Percentiles rank a stretch among this genome's conserved stretches.
phyloP scores from a whole-genome alignment of 2,888 invertebrate species.

The Diarsia mendica region DNA sequence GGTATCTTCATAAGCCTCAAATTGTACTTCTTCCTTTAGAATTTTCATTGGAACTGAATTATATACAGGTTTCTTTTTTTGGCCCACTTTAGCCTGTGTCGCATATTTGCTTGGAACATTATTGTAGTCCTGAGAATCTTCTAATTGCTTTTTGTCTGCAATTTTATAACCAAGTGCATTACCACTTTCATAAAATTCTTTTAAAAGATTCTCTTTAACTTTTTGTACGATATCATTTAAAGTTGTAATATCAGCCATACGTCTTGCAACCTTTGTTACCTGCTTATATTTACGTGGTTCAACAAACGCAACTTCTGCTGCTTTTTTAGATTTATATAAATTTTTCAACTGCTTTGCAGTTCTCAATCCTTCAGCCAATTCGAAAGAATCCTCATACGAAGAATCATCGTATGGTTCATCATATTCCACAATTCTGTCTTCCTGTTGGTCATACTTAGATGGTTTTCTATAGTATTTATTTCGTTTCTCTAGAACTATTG shows the following conservation, averaged over 20 bases:
- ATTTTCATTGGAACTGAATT: constrained; percentile 7
- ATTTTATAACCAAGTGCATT: background rate
- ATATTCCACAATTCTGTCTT: constrained; percentile 4
- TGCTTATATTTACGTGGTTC: no score
- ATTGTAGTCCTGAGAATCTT: background rate
- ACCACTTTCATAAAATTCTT: background rate
- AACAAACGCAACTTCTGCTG: background rate
- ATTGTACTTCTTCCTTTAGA: constrained; percentile 8
- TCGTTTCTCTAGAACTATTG: constrained; percentile 56
- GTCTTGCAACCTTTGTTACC: no score
- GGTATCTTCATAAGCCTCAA: constrained; percentile 19
- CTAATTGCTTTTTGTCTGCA: background rate
- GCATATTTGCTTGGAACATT: background rate
- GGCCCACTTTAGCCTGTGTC: background rate
- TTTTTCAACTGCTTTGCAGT: background rate
- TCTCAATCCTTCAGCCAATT: background rate
- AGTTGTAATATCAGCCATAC: background rate
- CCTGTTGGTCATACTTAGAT: background rate
- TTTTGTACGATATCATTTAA: constrained; percentile 24
- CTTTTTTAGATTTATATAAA: background rate
- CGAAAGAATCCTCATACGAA: background rate
- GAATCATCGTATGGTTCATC: background rate
- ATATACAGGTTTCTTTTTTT: background rate
- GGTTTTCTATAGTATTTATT: background rate
- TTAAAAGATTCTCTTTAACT: constrained; percentile 25